Base-by-base conservation (phyloP, 2,113 vertebrate species). In the Leuciscus idus region DNA sequence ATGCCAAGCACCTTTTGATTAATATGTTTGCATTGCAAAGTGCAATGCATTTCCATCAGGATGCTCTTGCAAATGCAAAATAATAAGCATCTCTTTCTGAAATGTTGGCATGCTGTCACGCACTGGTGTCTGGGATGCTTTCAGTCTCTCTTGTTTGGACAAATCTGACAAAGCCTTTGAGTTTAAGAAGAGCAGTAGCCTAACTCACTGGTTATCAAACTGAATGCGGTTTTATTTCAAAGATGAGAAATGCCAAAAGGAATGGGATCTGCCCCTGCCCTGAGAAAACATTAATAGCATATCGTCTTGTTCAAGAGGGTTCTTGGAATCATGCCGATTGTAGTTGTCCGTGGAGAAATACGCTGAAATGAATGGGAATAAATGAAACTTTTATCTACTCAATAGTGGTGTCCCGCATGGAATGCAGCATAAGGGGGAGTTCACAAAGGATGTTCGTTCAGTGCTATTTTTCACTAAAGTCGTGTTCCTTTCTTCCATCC, bases 211-310 rank as follows among this genome's bases (percentile, higher is more conserved):
- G 21, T 43, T 62, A 62, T 61, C 77, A 68, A 80, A 43, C 13
- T 59, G 57, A 39, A 62, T 78, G 2, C 50, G 17, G 66, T 19
- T 43, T 43, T 43, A 43, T 33, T 55, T 88, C 3, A 21, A 78
- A 85, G 30, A 6, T n/a, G 61, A 52, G 48, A 72, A 19, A 10
- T 59, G 28, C 50, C 19, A 30, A 73, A 26, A 36, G 59, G 68
- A 83, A 84, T 86, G 76, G 6, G 52, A 89, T 50, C 61, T 52
- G 23, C 75, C 39, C 62, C 75, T 75, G 57, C 8, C 39, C 52
- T 9, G 62, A 2, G 17, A 33, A 3, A 59, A 66, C 86, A 91
- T 93, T 87, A 88, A 85, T 93, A 89, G 83, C 89, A 89, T 85
- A 84, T 85, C 39, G 68, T 77, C 81, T 70, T 84, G 84, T 81